Conservation (phyloP, 2,113 vertebrate species). For the Callocephalon fimbriatum region DNA sequence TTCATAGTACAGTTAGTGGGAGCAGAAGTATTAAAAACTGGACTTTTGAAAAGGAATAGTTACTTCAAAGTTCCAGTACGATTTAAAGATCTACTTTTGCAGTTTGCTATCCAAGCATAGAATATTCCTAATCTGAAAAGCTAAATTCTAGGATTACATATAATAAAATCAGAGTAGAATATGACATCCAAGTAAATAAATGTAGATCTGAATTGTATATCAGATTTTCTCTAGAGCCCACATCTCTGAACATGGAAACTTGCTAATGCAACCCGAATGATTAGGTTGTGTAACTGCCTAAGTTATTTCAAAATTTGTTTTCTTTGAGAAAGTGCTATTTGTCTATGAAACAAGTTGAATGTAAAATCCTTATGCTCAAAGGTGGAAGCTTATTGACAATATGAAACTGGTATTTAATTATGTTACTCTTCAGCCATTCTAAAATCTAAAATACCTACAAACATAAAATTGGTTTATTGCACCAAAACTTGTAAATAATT, state of each 20-base stretch:
- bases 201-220: background rate
- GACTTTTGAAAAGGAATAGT: background rate
- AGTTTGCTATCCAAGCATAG: background rate
- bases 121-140: background rate
- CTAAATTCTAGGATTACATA: background rate
- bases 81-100: background rate
- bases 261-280: background rate
- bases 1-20: background rate
- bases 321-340: background rate
- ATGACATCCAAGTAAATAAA: background rate
- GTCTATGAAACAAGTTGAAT: background rate
- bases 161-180: background rate
- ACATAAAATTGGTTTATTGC: background rate
- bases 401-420: background rate
- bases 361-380: background rate
- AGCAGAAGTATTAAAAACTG: background rate
- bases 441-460: background rate
- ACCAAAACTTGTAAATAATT: background rate
- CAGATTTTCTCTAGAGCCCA: background rate
- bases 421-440: background rate
- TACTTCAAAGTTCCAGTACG: background rate
- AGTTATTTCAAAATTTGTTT: constrained; percentile 2
- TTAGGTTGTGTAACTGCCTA: background rate
- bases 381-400: background rate
- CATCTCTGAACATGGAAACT: background rate